phyloP scores from a whole-genome alignment of 2,888 invertebrate genomes.

The Lathronympha strigana region DNA sequence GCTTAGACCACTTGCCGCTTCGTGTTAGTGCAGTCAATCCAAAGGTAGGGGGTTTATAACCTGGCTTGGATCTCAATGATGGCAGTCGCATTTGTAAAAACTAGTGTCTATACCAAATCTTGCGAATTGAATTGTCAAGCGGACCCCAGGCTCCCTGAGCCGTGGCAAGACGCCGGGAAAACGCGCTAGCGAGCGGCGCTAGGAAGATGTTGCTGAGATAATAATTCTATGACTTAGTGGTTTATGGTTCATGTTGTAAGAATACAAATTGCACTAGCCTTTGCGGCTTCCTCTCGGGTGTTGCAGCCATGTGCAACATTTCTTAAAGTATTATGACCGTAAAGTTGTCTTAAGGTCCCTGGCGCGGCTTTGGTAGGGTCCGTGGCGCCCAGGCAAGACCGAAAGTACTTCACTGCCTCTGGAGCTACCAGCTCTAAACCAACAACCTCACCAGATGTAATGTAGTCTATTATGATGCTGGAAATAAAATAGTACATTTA shows the following conservation, averaged over 20 bases:
- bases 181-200: no score
- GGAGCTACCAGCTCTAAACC: conserved; percentile 90
- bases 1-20: no score
- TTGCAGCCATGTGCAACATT: conserved; percentile 90
- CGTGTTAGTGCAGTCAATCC: no score
- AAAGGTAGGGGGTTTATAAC: no score
- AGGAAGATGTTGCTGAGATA: no score
- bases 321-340: conserved; percentile 86
- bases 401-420: conserved; percentile 87
- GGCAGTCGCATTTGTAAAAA: no score
- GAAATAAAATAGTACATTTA: neutral
- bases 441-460: conserved; percentile 89
- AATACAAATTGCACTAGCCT: conserved; percentile 56
- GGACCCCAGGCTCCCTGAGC: no score
- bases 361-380: conserved; percentile 86
- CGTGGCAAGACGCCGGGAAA: no score
- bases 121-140: no score
- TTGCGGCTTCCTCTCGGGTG: conserved; percentile 79
- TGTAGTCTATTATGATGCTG: conserved; percentile 85
- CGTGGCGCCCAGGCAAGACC: conserved; percentile 85
- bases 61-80: no score
- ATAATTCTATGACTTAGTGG: neutral
- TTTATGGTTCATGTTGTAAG: neutral
- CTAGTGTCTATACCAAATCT: no score
- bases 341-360: conserved; percentile 85